A percentile compares a stretch with the other conserved stretches of the same genome.
phyloP scores from a whole-genome alignment of 2,113 vertebrate genomes.

The Miniopterus natalensis region DNA sequence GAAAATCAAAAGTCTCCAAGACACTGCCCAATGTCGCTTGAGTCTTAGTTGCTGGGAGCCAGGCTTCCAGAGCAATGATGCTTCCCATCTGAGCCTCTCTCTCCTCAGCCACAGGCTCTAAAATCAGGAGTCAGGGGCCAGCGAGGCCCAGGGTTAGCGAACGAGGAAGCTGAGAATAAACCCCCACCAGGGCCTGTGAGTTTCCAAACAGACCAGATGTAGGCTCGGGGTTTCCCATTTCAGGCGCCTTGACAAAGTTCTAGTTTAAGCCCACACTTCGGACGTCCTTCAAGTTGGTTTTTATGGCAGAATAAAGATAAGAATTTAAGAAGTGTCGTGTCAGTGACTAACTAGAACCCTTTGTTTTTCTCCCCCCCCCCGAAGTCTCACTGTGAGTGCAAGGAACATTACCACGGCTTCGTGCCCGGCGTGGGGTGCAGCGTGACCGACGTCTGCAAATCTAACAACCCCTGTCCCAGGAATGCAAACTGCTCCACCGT shows the following conservation, averaged over 20 bases:
- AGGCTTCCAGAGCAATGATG: neutral
- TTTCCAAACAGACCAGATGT: neutral
- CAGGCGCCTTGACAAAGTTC: neutral
- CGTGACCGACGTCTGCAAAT: conserved; percentile 89
- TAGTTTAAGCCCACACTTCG: neutral
- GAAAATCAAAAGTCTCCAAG: neutral
- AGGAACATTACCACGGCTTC: conserved; percentile 89
- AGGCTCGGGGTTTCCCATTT: neutral
- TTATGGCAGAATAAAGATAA: neutral
- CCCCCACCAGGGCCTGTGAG: neutral
- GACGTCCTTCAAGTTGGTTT: neutral
- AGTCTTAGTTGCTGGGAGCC: neutral
- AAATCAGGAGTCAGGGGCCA: neutral
- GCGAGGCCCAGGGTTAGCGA: neutral
- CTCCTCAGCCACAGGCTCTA: neutral
- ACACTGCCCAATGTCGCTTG: neutral
- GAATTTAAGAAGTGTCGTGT: neutral
- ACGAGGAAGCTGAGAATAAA: neutral
- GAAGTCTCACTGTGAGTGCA: conserved; percentile 96
- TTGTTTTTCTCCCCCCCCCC: conserved; percentile 22
- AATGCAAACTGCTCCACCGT: conserved; percentile 91
- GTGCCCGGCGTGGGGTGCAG: conserved; percentile 88
- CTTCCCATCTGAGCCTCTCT: neutral
- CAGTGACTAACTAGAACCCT: neutral
- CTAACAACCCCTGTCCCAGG: conserved; percentile 90